phyloP scores from a whole-genome alignment of 1,140 invertebrate genomes.

The Diabrotica virgifera region DNA sequence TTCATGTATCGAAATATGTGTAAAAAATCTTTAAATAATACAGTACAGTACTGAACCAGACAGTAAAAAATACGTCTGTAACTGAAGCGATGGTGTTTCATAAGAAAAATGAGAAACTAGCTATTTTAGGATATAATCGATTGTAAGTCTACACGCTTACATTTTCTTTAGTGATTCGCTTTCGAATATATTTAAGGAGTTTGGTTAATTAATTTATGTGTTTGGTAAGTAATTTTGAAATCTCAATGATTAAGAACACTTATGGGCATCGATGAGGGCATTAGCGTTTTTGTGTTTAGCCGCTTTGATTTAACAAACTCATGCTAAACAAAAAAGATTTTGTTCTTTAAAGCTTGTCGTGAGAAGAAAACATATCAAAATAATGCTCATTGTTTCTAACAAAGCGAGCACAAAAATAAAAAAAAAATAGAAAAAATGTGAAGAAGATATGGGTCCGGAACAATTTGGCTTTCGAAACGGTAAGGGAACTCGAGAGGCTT shows the following conservation, averaged over 20 bases:
- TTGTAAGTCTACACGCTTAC: not conserved
- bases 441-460: no score
- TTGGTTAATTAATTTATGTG: not conserved
- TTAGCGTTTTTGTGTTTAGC: not conserved
- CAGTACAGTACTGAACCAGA: no score
- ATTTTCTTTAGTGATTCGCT: not conserved
- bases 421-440: no score
- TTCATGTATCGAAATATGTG: no score
- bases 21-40: no score
- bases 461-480: no score
- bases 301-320: not conserved
- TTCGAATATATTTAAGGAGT: not conserved
- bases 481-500: no score
- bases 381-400: no score
- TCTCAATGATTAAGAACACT: not conserved
- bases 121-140: not conserved
- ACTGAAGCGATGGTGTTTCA: not conserved
- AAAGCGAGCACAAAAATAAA: no score
- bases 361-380: not conserved
- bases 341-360: not conserved
- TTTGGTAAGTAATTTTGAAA: not conserved
- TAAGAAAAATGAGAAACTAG: not conserved
- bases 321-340: not conserved
- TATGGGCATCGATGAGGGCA: not conserved
- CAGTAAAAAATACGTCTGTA: no score